phyloP scores from a whole-genome alignment of 2,888 invertebrate genomes.

The Tinea pellionella region DNA sequence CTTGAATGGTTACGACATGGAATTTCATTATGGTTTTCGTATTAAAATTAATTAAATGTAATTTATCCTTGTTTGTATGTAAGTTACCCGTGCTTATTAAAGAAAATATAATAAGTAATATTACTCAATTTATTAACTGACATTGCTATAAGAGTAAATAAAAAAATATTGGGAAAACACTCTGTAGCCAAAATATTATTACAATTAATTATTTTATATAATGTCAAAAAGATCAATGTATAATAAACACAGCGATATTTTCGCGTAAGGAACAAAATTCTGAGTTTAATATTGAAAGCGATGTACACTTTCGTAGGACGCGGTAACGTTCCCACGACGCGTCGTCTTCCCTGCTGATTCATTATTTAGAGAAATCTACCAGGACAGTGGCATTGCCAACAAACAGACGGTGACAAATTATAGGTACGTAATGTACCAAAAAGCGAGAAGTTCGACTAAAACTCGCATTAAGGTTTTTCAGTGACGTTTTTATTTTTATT shows the following conservation, averaged over 20 bases:
- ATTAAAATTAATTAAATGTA: too few relatives aligned
- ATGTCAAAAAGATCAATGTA: not conserved
- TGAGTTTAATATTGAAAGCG: constrained; percentile 22
- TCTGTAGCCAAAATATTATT: too few relatives aligned
- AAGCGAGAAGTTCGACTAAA: not conserved
- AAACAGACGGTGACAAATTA: constrained; percentile 16
- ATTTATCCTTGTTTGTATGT: too few relatives aligned
- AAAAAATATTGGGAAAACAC: too few relatives aligned
- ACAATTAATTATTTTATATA: too few relatives aligned
- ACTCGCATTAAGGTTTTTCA: not conserved
- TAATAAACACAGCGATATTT: not conserved
- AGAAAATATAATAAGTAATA: too few relatives aligned
- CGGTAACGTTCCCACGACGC: constrained; percentile 14
- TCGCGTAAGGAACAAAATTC: not conserved
- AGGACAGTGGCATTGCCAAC: constrained; percentile 15
- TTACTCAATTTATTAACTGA: too few relatives aligned
- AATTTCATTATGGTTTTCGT: too few relatives aligned
- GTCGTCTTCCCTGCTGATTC: constrained; percentile 22
- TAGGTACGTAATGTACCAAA: constrained; percentile 3
- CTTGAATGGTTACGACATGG: too few relatives aligned
- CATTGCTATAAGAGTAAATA: too few relatives aligned
- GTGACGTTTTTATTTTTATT: not conserved
- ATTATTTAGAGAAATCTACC: constrained; percentile 20
- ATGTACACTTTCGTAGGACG: constrained; percentile 24
- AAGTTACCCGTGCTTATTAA: too few relatives aligned